A percentile compares a stretch with the other conserved stretches of the same genome.
Conservation (phyloP, 2,113 vertebrate genomes). For the Struthio camelus region DNA sequence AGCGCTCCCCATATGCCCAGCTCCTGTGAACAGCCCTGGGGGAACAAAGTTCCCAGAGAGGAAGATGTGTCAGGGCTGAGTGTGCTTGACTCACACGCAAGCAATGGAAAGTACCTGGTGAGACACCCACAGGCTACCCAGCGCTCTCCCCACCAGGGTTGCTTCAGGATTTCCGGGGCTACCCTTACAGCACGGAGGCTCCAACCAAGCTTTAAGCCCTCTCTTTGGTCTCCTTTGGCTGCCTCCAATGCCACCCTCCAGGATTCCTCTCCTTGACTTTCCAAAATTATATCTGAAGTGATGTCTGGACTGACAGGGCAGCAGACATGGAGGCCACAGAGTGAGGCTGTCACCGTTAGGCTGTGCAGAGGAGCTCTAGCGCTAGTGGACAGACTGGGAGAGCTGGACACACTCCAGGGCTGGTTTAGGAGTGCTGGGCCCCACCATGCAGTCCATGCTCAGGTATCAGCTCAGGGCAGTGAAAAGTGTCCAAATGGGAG, state of each 20-base stretch:
- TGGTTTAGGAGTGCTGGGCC: neutral
- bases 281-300: neutral
- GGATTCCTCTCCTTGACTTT: neutral
- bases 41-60: neutral
- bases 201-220: neutral
- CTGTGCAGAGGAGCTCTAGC: neutral
- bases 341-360: neutral
- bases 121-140: neutral
- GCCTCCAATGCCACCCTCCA: neutral
- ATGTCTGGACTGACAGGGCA: neutral
- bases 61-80: neutral
- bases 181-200: neutral
- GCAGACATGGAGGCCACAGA: neutral
- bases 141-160: neutral
- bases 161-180: neutral
- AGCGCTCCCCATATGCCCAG: neutral
- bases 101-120: neutral
- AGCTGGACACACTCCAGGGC: neutral
- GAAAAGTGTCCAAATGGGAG: neutral
- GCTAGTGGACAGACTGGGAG: neutral
- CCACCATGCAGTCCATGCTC: fast-evolving
- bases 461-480: neutral
- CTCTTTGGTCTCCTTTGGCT: neutral
- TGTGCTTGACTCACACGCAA: neutral
- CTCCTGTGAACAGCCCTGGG: neutral